Evolutionary conservation across 1,140 invertebrate species (phyloP).

Genomic region (Chironomus striatipennis): DNA sequence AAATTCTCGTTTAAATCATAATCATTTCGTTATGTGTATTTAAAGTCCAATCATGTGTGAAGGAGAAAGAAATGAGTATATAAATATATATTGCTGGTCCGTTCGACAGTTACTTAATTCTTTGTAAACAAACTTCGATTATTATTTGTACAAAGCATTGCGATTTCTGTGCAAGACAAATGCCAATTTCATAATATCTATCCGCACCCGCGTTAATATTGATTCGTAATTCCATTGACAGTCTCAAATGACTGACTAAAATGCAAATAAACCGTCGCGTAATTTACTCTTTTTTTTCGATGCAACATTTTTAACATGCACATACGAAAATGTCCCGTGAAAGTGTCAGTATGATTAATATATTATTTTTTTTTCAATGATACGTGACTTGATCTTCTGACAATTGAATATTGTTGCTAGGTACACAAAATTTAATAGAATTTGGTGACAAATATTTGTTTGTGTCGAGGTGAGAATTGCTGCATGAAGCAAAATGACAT

Average conservation of each 20-base stretch:
- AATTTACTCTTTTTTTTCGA: background rate
- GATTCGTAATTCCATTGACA: too few relatives aligned
- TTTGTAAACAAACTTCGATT: background rate
- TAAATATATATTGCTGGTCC: too few relatives aligned
- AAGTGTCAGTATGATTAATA: background rate
- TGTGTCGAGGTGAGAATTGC: too few relatives aligned
- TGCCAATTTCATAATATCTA: constrained; percentile 2
- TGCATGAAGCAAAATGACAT: background rate
- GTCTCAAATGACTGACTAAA: too few relatives aligned
- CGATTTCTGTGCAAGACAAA: background rate
- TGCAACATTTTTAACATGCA: background rate
- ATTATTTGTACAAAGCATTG: background rate
- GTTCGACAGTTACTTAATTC: background rate
- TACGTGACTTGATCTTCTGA: too few relatives aligned
- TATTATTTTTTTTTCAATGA: background rate
- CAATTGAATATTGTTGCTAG: too few relatives aligned
- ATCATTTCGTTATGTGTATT: too few relatives aligned
- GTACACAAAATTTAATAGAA: too few relatives aligned
- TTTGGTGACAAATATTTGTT: too few relatives aligned
- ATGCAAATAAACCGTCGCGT: background rate
- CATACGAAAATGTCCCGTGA: background rate
- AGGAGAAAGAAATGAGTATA: too few relatives aligned
- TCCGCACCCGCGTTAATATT: background rate
- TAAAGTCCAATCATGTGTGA: too few relatives aligned
- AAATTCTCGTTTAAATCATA: too few relatives aligned